Conservation (phyloP, 2,113 vertebrate genomes). For the Ciconia stormi region DNA sequence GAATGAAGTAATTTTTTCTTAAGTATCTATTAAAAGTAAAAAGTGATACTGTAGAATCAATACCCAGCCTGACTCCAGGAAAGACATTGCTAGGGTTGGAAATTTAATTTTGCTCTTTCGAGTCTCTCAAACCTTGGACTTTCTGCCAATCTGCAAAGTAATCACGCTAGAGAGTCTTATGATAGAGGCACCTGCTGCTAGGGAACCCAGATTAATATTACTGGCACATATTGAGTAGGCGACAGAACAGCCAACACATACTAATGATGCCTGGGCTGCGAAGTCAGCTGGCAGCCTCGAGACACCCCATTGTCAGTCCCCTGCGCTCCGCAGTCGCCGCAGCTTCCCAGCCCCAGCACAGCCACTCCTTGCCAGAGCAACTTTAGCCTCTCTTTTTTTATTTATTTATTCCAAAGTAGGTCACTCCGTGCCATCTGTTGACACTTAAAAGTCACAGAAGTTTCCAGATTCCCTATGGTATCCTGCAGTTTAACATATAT, state of each 20-base stretch:
- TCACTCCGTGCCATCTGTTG: not conserved
- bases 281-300: not conserved
- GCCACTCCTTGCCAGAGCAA: not conserved
- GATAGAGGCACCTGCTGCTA: constrained; percentile 29
- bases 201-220: constrained; percentile 42
- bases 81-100: not conserved
- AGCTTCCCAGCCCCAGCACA: not conserved
- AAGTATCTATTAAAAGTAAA: not conserved
- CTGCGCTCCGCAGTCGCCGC: fast-evolving
- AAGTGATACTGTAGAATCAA: not conserved
- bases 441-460: not conserved
- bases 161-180: not conserved
- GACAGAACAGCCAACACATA: constrained; percentile 27
- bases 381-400: not conserved
- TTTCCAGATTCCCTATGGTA: not conserved
- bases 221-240: constrained; percentile 32
- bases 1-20: not conserved
- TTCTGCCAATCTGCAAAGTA: constrained; percentile 27
- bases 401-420: constrained; percentile 29
- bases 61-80: not conserved
- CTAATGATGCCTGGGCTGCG: not conserved
- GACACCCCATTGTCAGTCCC: not conserved
- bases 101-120: not conserved
- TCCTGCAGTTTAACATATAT: not conserved
- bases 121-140: constrained; percentile 6